Base-by-base conservation (phyloP, 2,888 invertebrate species). In the Leptinotarsa peninsularis region DNA sequence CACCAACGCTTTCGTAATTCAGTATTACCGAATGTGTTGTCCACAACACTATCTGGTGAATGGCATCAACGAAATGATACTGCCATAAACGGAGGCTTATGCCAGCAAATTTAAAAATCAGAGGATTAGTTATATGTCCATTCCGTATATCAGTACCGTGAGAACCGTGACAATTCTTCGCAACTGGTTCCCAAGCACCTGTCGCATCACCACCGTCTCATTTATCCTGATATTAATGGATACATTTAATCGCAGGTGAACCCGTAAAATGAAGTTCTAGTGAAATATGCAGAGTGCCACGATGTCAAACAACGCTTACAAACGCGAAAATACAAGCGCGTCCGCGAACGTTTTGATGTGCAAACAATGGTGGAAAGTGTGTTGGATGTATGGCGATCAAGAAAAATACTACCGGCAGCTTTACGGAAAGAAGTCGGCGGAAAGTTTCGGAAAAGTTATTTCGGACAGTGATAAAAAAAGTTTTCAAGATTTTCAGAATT, bases 331-430 rank as follows among this genome's bases (percentile, higher is more conserved):
- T 82, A 81, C 84, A 73, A 86, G 87, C 79, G 82, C 88, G 69
- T 86, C 93, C 56, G 93, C 93, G 78, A 94, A 94, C 88, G 93
- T 94, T 86, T 89, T 94, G 79, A 94, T 94, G 93, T 94, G 94
- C 90, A 94, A 94, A 88, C 94, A 95, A 90, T 95, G 95, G 95
- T 95, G 95, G 95, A 94, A 94, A 88, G 95, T 95, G 77, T 95
- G 95, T 86, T 95, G 95, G 93, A 93, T 95, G 91, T 93, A 95
- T 86, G 95, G 95, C 69, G 95, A 94, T 88, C 94, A 94, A 85
- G 94, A 95, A 85, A 95, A 95, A 86, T 94, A 95, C 89, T 95
- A 95, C 90, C 90, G 95, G 84, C 94, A 95, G 86, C 90, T 95
- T 77, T 95, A 95, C 87, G 94, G 94, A 78, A 87, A 83, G 77